Evolutionary conservation across 2,888 invertebrate species (phyloP).

Genomic region (Autographa gamma): DNA sequence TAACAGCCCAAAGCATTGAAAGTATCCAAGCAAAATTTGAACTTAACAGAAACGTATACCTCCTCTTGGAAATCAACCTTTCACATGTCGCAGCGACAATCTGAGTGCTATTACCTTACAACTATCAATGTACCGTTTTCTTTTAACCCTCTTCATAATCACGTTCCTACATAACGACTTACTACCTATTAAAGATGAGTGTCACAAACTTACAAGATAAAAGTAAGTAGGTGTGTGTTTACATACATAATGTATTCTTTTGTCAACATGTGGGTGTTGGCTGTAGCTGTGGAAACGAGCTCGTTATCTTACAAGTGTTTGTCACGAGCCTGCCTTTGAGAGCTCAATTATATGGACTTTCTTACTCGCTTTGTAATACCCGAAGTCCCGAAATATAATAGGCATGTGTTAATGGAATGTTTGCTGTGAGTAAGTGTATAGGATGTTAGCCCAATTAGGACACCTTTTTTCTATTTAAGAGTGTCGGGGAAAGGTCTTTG

Average conservation of each 20-base stretch:
- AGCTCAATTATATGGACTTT: slow-evolving; percentile 20
- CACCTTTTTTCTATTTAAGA: background rate
- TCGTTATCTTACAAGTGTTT: slow-evolving; percentile 57
- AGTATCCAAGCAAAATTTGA: background rate
- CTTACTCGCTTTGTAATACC: slow-evolving; percentile 8
- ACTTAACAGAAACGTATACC: no score
- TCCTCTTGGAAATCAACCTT: no score
- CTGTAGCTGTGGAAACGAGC: slow-evolving; percentile 26
- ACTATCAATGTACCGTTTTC: background rate
- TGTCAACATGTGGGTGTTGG: slow-evolving; percentile 33
- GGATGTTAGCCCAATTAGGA: background rate
- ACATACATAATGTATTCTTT: slow-evolving; percentile 32
- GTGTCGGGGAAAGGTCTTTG: background rate
- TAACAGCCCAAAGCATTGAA: no score
- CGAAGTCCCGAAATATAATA: slow-evolving; percentile 4
- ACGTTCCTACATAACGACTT: slow-evolving; percentile 11
- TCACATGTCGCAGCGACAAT: no score
- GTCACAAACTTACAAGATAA: slow-evolving; percentile 2
- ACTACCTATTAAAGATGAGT: slow-evolving; percentile 27
- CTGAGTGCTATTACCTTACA: no score
- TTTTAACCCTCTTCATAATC: background rate
- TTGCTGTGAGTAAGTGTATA: background rate
- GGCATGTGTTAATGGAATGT: background rate
- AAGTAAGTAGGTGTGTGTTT: background rate
- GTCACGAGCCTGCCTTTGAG: slow-evolving; percentile 41